Evolutionary conservation across 2,797 vertebrate genomes (phyloP).

Genomic region (Crossoptilon crossoptilon): DNA sequence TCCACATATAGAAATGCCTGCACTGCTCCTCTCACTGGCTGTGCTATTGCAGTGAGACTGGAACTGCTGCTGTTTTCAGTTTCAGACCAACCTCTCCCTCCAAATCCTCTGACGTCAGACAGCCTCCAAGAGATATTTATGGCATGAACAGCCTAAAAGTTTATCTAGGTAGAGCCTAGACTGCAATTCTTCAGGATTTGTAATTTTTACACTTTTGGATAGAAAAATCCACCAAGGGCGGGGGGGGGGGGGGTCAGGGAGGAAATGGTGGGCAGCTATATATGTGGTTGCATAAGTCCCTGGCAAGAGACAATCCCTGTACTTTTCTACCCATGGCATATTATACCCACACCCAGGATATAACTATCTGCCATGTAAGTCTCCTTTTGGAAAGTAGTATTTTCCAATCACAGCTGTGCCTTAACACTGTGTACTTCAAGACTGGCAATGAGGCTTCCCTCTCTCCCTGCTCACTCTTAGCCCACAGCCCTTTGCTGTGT

Average conservation of each 20-base stretch:
- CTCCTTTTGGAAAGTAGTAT: slow-evolving; percentile 44
- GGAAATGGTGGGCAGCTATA: slow-evolving; percentile 39
- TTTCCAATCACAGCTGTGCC: slow-evolving; percentile 16
- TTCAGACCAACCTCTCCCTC: slow-evolving; percentile 71
- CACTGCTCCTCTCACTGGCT: slow-evolving; percentile 12
- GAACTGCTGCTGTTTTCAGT: slow-evolving; percentile 72
- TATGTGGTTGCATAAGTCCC: background rate
- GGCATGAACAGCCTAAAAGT: slow-evolving; percentile 66
- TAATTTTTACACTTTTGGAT: slow-evolving; percentile 56
- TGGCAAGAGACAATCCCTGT: slow-evolving; percentile 45
- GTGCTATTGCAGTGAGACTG: slow-evolving; percentile 26
- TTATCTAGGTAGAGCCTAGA: slow-evolving; percentile 72
- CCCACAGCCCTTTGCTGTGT: background rate
- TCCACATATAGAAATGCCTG: slow-evolving; percentile 45
- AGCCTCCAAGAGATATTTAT: slow-evolving; percentile 75
- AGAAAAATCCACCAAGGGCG: background rate
- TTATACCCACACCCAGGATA: slow-evolving; percentile 60
- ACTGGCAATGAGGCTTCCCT: background rate
- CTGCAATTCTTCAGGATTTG: slow-evolving; percentile 37
- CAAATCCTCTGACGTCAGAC: slow-evolving; percentile 79
- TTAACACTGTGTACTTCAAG: background rate
- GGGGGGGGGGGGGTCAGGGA: background rate
- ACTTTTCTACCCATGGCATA: slow-evolving; percentile 43
- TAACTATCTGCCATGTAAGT: slow-evolving; percentile 40
- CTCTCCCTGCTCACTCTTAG: background rate